Conservation (phyloP, 2,888 invertebrate genomes). For the Electrophaes corylata region DNA sequence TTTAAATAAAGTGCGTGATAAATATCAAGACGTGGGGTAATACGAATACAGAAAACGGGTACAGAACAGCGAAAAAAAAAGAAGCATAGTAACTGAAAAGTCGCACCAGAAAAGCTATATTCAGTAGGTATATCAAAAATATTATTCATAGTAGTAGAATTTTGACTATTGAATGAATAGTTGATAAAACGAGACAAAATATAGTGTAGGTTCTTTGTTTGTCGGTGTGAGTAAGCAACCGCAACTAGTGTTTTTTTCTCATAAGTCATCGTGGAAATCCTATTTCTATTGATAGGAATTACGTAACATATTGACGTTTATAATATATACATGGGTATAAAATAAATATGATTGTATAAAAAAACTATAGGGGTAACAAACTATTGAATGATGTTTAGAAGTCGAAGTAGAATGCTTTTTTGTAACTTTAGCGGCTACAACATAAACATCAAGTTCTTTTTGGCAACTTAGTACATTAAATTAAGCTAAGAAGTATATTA, state of each 20-base stretch:
- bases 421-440: no score
- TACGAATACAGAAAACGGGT: slow-evolving; percentile 13
- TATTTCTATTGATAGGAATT: not conserved
- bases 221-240: not conserved
- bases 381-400: no score
- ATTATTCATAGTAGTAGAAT: no score
- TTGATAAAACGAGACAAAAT: not conserved
- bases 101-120: no score
- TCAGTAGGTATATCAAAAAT: not conserved
- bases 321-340: no score
- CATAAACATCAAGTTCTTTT: no score
- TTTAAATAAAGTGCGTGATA: slow-evolving; percentile 62
- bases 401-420: no score
- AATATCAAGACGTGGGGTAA: slow-evolving; percentile 39
- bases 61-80: not conserved
- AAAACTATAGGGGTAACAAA: no score
- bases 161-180: no score
- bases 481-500: no score
- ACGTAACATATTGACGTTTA: not conserved
- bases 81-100: not conserved
- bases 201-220: not conserved
- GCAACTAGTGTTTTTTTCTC: not conserved
- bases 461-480: no score
- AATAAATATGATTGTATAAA: no score
- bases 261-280: slow-evolving; percentile 13